Evolutionary conservation across 2,797 vertebrate species (phyloP), one percentile per base, ranked within the genome.

Genomic region (Cirrhinus mrigala): DNA sequence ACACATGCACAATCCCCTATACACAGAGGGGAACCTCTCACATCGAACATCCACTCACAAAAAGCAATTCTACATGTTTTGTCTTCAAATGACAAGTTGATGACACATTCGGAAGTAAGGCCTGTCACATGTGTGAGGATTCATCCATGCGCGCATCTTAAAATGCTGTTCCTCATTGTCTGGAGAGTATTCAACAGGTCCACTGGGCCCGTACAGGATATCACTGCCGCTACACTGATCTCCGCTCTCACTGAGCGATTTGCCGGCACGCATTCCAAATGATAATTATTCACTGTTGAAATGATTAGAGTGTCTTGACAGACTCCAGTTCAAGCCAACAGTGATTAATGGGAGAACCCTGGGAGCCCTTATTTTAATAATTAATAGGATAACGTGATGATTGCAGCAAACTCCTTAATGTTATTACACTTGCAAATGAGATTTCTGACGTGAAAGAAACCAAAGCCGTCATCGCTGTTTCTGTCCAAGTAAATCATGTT

Each of bases 351-450:
- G 74, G 71, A 89, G 76, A 88, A 87, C 82, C 71, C 78, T 62
- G 62, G 69, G 69, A 85, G 75, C 84, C 81, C 79, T 78, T 78
- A 83, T 80, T 87, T 91, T 60, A 87, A 89, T 88, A 89, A 87
- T 90, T 86, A 91, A 88, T 85, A 58, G 87, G 82, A 86, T 87
- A 87, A 89, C 69, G 70, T 69, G 82, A 85, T 89, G 83, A 89
- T 87, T 86, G 87, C 85, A 54, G 90, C 82, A 88, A 89, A 90
- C 88, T 83, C 70, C 70, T 81, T 87, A 87, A 89, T 86, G 60
- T 84, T 74, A 90, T 89, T 90, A 89, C 81, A 86, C 78, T 87
- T 84, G 85, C 89, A 91, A 89, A 89, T 89, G 14, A 88, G 83
- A 70, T 79, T 83, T 77, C 81, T 82, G 69, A 62, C 44, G 40